Evolutionary conservation across 2,797 vertebrate genomes (phyloP), one percentile per base, ranked within the genome.

Genomic region (Microctenopoma lineatum): DNA sequence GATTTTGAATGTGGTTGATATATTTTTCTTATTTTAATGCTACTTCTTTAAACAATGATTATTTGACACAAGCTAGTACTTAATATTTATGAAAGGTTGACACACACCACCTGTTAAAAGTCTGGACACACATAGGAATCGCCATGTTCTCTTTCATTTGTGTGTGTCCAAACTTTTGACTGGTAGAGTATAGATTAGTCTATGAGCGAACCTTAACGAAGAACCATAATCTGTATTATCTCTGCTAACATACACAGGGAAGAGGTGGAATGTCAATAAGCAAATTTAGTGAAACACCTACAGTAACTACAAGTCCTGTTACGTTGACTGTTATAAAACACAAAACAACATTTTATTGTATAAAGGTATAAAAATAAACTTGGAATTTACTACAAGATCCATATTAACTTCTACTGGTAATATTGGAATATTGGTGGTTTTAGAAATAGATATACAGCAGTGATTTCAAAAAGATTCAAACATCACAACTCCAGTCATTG

Each of bases 321-420:
- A 18, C n/a, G 9, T 46, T 46, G 11, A 13, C 12, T 32, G 44
- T 5, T 26, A 13, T 34, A 21, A 69, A 69, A 32, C 32, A 50
- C 12, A 70, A 64, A 65, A 4, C 41, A 47, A 75, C 29, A 44
- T 55, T 90, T 87, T 89, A 88, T 86, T 88, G 55, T 83, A 83
- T 81, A 88, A 84, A 83, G 32, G 56, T 77, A 69, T 59, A 87
- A 87, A 88, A 86, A 46, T 47, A 65, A 42, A 78, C n/a, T 27
- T 46, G 10, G 32, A 60, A 70, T 4, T 27, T 14, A n/a, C 66
- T 71, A 85, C 77, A 81, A 77, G 81, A 34, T 4, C 11, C 50
- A 59, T 11, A 59, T 7, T 51, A 41, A 64, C 3, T 27, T 48
- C 8, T 5, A 69, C 4, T 50, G 72, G n/a, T 66, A 84, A 75